Percentiles rank a stretch among this genome's conserved stretches.
phyloP scores from a whole-genome alignment of 2,797 vertebrate species.

The Gallinago solitaria region DNA sequence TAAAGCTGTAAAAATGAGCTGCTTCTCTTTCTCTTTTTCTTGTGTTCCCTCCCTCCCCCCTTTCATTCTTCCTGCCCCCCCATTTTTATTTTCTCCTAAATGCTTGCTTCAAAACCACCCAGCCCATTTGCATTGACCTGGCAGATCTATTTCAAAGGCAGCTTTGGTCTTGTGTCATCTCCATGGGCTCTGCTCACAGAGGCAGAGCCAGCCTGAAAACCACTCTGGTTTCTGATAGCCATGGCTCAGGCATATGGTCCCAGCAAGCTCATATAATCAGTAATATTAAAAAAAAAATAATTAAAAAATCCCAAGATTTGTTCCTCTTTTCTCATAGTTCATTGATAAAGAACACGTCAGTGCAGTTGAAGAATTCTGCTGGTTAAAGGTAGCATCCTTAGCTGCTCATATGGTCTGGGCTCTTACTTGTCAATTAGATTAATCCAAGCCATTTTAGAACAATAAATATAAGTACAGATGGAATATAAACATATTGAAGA shows the following conservation, averaged over 20 bases:
- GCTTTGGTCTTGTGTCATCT: neutral
- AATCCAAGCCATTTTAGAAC: slow-evolving; percentile 47
- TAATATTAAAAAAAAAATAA: neutral
- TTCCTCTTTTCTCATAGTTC: neutral
- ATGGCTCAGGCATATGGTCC: slow-evolving; percentile 15
- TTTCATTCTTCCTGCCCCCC: accelerated
- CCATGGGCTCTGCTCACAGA: neutral
- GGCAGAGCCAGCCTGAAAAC: neutral
- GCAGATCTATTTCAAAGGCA: slow-evolving; percentile 15
- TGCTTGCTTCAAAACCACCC: neutral
- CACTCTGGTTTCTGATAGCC: neutral
- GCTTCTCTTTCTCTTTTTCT: too few relatives aligned
- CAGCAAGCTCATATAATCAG: neutral
- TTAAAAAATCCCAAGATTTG: neutral
- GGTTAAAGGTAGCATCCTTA: slow-evolving; percentile 56
- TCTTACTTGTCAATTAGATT: slow-evolving; percentile 36
- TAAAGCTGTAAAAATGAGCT: neutral
- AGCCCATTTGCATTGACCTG: slow-evolving; percentile 2
- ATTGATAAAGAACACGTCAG: slow-evolving; percentile 16
- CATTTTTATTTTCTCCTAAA: neutral
- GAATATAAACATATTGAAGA: slow-evolving; percentile 47
- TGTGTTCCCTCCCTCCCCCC: too few relatives aligned
- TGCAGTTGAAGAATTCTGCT: slow-evolving; percentile 25
- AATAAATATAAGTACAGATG: slow-evolving; percentile 55
- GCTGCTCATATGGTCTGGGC: slow-evolving; percentile 35